A percentile compares a stretch with the other conserved stretches of the same genome.
Conservation (phyloP, 2,797 vertebrate species). For the Trachurus trachurus region DNA sequence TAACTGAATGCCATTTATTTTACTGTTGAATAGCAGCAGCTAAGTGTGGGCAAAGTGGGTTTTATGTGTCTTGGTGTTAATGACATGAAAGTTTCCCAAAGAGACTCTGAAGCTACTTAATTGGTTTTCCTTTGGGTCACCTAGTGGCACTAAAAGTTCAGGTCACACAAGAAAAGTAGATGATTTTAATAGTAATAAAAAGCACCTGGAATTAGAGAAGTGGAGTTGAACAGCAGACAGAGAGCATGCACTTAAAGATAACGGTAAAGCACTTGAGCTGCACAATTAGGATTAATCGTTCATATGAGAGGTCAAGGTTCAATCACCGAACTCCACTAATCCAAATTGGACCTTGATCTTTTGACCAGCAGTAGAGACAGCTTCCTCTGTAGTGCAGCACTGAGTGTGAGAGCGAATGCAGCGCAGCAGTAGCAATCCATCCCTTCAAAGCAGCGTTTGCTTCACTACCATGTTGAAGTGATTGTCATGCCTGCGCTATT, state of each 20-base stretch:
- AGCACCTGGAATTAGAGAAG: not conserved
- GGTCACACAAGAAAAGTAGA: not conserved
- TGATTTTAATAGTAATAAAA: not conserved
- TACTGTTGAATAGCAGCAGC: not conserved
- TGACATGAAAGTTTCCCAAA: not conserved
- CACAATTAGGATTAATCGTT: constrained; percentile 4
- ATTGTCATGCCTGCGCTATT: constrained; percentile 47
- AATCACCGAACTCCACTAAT: constrained; percentile 2
- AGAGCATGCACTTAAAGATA: not conserved
- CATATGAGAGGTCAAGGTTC: not conserved
- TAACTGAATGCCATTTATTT: not conserved
- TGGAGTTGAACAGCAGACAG: constrained; percentile 3
- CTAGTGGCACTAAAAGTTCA: not conserved
- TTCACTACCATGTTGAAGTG: constrained; percentile 53
- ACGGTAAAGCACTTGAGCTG: not conserved
- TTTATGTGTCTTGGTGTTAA: not conserved
- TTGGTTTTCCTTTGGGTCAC: not conserved
- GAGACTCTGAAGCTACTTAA: not conserved
- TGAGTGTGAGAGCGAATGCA: not conserved
- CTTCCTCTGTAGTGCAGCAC: not conserved
- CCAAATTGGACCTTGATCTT: constrained; percentile 4
- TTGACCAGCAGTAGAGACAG: constrained; percentile 14
- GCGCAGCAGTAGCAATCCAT: not conserved
- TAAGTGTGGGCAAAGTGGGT: not conserved
- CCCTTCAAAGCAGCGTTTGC: constrained; percentile 13